Base-by-base conservation (phyloP, 2,888 invertebrate genomes). In the Agrenia bidenticulata region DNA sequence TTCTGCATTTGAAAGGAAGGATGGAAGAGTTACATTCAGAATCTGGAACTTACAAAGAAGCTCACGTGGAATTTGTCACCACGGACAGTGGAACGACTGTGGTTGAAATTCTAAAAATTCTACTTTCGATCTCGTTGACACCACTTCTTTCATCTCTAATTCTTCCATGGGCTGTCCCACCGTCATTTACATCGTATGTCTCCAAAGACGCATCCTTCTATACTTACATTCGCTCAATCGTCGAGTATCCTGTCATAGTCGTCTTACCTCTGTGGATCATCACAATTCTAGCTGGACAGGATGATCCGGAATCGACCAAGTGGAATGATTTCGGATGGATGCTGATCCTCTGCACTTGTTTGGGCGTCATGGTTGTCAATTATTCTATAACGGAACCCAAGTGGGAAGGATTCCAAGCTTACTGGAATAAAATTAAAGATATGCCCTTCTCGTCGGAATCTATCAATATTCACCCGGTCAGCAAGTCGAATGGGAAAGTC, bases 151-250 rank as follows among this genome's bases (percentile, higher is more conserved):
- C 71, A 21, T 64, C 72, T 9, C 54, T 74, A 2, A 15, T 74
- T 23, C 61, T 73, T 27, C 74, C 76, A 1, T 76, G 76, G 76
- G 32, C 69, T 19, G 62, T 73, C 37, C 70, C 74, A 9, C 49
- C 68, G 2, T 41, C 49, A 13, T 76, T 74, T 49, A 59, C 63
- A 2, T 62, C 62, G 27, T 62, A 64, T 27, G 65, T 65, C 11
- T 41, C 55, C 7, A 49, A 64, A n/a, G 66, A 64, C 39, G 45
- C 63, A 2, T 54, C 61, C 9, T 61, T 67, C 2, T 69, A 66
- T 19, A 45, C 56, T 1, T 63, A 67, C 26, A 51, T 73, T 45
- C 64, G 66, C 53, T 66, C 70, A 5, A 55, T 74, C 41, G 51
- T 76, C 49, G 76, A 76, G 54, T 76, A 70, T 51, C 70, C 68